phyloP scores from a whole-genome alignment of 2,113 vertebrate species.

The Rhinopomastus cyanomelas region DNA sequence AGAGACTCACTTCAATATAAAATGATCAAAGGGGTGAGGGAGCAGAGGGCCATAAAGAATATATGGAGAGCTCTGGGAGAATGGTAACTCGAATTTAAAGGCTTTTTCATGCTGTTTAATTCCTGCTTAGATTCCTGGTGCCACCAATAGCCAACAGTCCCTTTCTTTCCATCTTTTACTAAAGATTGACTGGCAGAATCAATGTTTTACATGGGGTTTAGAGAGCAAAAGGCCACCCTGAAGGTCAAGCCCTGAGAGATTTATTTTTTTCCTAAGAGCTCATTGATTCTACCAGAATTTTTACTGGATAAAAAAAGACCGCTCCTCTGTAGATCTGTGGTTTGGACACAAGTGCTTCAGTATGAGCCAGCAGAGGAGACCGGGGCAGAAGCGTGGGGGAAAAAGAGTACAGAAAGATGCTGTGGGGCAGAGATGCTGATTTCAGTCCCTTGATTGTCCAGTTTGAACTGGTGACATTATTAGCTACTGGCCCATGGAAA shows the following conservation, averaged over 20 bases:
- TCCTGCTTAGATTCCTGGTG: constrained; percentile 60
- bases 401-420: background rate
- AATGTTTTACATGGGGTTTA: constrained; percentile 42
- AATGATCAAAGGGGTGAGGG: constrained; percentile 64
- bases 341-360: constrained; percentile 48
- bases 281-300: constrained; percentile 57
- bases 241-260: constrained; percentile 57
- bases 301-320: constrained; percentile 4
- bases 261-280: constrained; percentile 53
- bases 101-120: constrained; percentile 64
- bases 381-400: constrained; percentile 7
- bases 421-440: constrained; percentile 31
- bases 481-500: constrained; percentile 33
- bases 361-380: constrained; percentile 43
- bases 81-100: constrained; percentile 53
- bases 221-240: constrained; percentile 54
- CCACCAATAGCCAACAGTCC: constrained; percentile 50
- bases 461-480: constrained; percentile 17
- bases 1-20: constrained; percentile 63
- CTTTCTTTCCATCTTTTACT: constrained; percentile 52
- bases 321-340: constrained; percentile 22
- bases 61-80: constrained; percentile 52
- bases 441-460: background rate
- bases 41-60: constrained; percentile 59
- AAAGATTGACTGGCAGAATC: constrained; percentile 44